Evolutionary conservation across 2,113 vertebrate species (phyloP), one percentile per base, ranked within the genome.

Genomic region (Falco punctatus): DNA sequence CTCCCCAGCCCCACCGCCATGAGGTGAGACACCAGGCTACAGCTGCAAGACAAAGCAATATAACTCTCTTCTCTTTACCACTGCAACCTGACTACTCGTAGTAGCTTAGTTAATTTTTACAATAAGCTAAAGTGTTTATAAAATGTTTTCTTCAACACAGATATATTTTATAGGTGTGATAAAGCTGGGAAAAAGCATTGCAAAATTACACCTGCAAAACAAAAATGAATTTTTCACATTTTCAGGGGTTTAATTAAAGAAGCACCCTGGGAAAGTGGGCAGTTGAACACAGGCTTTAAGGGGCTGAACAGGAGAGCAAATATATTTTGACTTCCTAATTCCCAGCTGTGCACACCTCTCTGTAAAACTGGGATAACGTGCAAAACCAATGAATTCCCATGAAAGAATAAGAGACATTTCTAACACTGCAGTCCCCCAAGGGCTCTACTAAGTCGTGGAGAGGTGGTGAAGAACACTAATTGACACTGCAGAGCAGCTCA

Each of bases 1-100:
- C 8, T 5, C 11, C 14, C 8, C 5, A 2, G 1, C 5, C 7
- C 17, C 11, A 1, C 16, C 9, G n/a, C 62, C 44, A 26, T 10
- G 15, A 77, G 23, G 5, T 7, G 28, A 2, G 11, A 77, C 54
- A 79, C 42, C 27, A 86, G 64, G 42, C 19, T 30, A 65, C 19
- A 71, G 48, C 38, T 48, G 32, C 66, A 85, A 75, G 35, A 42
- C 19, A 70, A 73, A 64, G 61, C 21, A 51, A 67, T n/a, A 58
- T 10, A 30, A 30, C 15, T 35, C 22, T 19, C 55, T 89, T 57
- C 12, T 73, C 48, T 58, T 70, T 88, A 54, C 17, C 71, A 35
- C 46, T 51, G 67, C 35, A 70, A 52, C 15, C 61, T 65, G n/a
- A 46, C 28, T 48, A 15, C 58, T 35, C 66, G 33, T 23, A 69